Evolutionary conservation across 2,797 vertebrate species (phyloP).

Genomic region (Pempheris klunzingeri): DNA sequence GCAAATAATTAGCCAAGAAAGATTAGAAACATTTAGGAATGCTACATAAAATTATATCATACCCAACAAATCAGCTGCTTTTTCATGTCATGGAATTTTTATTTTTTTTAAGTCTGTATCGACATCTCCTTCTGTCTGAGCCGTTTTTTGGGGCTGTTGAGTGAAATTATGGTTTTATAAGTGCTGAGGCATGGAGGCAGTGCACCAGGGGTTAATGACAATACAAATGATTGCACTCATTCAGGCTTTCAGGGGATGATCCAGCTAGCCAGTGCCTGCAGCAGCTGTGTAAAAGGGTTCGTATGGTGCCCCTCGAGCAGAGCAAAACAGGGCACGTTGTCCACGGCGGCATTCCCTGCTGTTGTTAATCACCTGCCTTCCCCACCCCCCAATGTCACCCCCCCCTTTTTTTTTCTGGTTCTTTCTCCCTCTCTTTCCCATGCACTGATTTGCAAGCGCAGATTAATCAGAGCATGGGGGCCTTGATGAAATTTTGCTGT

Average conservation of each 20-base stretch:
- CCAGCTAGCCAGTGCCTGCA: slow-evolving; percentile 70
- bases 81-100: slow-evolving; percentile 41
- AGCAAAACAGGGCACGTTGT: slow-evolving; percentile 84
- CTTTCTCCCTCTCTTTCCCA: slow-evolving; percentile 84
- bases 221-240: slow-evolving; percentile 68
- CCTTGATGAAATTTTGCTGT: slow-evolving; percentile 99
- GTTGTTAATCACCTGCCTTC: slow-evolving; percentile 92
- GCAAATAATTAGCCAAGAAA: slow-evolving; percentile 66
- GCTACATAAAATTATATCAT: slow-evolving; percentile 30
- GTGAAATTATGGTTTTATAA: slow-evolving; percentile 52
- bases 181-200: slow-evolving; percentile 56
- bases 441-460: slow-evolving; percentile 96
- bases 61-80: slow-evolving; percentile 27
- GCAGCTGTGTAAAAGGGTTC: slow-evolving; percentile 70
- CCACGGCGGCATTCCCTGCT: slow-evolving; percentile 86
- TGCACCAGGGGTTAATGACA: slow-evolving; percentile 73
- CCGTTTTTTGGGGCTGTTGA: neutral
- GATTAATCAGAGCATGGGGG: slow-evolving; percentile 98
- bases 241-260: slow-evolving; percentile 72
- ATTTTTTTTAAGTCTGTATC: neutral
- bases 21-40: slow-evolving; percentile 59
- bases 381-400: slow-evolving; percentile 69
- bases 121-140: slow-evolving; percentile 12
- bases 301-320: slow-evolving; percentile 80
- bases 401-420: slow-evolving; percentile 68